Conservation (phyloP, 2,797 vertebrate genomes). For the Hippocampus kuda region DNA sequence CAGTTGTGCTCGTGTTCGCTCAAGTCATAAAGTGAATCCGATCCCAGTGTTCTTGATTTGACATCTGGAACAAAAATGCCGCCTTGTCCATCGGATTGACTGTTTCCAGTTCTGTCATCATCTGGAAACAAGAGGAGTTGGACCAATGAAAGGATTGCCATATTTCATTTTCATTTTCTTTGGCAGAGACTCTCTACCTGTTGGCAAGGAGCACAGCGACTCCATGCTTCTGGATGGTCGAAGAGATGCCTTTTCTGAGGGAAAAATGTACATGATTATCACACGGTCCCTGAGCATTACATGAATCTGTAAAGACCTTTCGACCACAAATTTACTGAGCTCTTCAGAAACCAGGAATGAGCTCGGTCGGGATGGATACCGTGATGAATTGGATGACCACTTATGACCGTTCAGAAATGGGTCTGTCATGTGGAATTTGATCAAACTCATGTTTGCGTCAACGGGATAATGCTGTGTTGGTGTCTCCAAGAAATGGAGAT, state of each 20-base stretch:
- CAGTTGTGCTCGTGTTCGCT: slow-evolving; percentile 76
- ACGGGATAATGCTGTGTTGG: background rate
- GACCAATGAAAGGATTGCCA: background rate
- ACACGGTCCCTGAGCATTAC: background rate
- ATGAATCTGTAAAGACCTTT: background rate
- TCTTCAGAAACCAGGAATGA: background rate
- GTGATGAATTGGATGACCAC: background rate
- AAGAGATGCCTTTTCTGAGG: slow-evolving; percentile 83
- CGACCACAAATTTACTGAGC: background rate
- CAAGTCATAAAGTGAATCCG: slow-evolving; percentile 78
- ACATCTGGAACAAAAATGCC: slow-evolving; percentile 73
- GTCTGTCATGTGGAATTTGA: background rate
- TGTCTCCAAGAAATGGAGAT: background rate
- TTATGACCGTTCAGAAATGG: too few relatives aligned
- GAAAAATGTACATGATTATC: slow-evolving; percentile 15
- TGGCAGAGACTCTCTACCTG: slow-evolving; percentile 63
- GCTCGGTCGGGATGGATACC: background rate
- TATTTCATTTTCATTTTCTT: background rate
- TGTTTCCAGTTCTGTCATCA: slow-evolving; percentile 72
- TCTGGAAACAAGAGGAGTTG: slow-evolving; percentile 49
- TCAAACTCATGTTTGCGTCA: background rate
- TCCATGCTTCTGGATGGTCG: slow-evolving; percentile 98
- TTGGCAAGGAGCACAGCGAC: slow-evolving; percentile 84
- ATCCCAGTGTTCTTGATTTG: slow-evolving; percentile 77
- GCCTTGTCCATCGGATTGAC: slow-evolving; percentile 65